Evolutionary conservation across 2,113 vertebrate genomes (phyloP).

Genomic region (Globicephala melas): DNA sequence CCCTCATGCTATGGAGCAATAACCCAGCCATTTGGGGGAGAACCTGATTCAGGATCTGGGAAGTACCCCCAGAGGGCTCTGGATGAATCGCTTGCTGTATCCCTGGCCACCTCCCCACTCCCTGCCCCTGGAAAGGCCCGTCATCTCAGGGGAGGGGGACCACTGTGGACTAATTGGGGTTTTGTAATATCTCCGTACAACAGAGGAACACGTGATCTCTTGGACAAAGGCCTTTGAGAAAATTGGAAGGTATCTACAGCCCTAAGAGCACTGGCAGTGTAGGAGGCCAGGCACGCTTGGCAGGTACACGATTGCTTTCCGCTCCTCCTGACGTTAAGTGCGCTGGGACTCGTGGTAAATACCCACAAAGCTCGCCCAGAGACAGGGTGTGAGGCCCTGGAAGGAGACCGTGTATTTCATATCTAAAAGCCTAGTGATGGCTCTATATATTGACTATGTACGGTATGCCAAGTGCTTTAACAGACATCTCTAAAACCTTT

Average conservation of each 20-base stretch:
- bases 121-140: background rate
- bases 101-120: background rate
- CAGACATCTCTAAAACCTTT: background rate
- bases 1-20: background rate
- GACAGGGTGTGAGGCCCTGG: background rate
- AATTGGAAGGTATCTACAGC: background rate
- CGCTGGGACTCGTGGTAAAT: background rate
- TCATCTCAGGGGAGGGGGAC: background rate
- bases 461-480: background rate
- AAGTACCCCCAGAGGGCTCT: background rate
- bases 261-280: background rate
- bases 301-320: background rate
- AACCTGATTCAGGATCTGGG: background rate
- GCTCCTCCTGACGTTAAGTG: background rate
- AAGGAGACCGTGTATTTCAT: background rate
- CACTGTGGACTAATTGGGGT: background rate
- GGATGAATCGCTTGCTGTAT: background rate
- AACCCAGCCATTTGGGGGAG: background rate
- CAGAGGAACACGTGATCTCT: background rate
- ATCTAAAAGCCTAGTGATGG: background rate
- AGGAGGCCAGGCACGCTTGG: background rate
- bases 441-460: background rate
- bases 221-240: conserved; percentile 5
- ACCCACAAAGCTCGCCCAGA: background rate
- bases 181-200: background rate